A percentile compares a stretch with the other conserved stretches of the same genome.
Evolutionary conservation across 2,888 invertebrate genomes (phyloP).

Genomic region (Eugnorisma glareosa): DNA sequence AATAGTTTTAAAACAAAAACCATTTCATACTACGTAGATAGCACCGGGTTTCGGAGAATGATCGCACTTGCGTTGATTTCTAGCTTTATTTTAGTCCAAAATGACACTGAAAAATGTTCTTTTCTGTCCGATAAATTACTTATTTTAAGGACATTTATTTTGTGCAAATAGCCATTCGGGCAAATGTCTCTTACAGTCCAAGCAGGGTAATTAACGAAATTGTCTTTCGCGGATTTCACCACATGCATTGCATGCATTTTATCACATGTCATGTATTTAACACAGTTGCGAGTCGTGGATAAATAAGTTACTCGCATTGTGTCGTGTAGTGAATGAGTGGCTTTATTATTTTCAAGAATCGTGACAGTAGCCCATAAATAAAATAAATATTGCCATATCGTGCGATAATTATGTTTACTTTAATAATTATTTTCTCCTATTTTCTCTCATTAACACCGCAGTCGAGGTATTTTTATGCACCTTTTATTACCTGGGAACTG

Average conservation of each 20-base stretch:
- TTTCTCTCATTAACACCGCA: slow-evolving; percentile 62
- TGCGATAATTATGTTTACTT: slow-evolving; percentile 70
- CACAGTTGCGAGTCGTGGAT: background rate
- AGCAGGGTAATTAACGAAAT: background rate
- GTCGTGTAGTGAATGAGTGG: background rate
- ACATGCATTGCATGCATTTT: too few relatives aligned
- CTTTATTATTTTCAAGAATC: slow-evolving; percentile 51
- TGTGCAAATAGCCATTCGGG: background rate
- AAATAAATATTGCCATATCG: slow-evolving; percentile 69
- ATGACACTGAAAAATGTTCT: background rate
- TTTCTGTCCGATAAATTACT: background rate
- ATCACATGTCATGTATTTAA: too few relatives aligned
- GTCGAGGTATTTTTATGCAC: slow-evolving; percentile 36
- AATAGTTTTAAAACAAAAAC: background rate
- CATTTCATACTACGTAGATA: background rate
- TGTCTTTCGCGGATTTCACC: too few relatives aligned
- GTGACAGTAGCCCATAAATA: slow-evolving; percentile 73
- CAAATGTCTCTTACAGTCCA: too few relatives aligned
- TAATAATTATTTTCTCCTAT: slow-evolving; percentile 69
- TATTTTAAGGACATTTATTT: too few relatives aligned
- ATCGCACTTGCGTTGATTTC: background rate
- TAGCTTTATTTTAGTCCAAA: background rate
- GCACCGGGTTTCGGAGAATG: background rate
- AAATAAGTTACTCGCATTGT: background rate
- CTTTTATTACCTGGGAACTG: slow-evolving; percentile 33